A percentile compares a stretch with the other conserved stretches of the same genome.
These are phyloP conservation scores for Nibea albiflora DNA, from an alignment of 2,113 vertebrate species.

Conservation along the genomic window DNA sequence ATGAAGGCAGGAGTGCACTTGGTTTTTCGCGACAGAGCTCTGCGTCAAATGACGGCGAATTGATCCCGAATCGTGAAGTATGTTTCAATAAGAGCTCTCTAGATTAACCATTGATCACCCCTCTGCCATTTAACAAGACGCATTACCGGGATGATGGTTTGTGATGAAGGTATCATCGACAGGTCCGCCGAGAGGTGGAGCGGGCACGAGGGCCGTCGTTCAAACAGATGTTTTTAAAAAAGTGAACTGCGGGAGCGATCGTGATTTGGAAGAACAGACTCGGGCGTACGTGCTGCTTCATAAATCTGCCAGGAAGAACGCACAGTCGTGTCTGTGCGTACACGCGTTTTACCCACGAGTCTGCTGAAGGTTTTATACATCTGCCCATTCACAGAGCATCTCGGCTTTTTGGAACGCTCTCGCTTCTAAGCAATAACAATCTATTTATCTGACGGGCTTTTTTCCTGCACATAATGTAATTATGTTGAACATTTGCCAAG, in stretches of 20 bases:
- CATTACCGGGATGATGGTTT: too few relatives aligned
- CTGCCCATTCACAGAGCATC: conserved; percentile 59
- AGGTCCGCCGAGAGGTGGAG: too few relatives aligned
- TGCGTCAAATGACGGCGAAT: too few relatives aligned
- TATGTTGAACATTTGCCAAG: conserved; percentile 71
- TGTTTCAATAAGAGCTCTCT: too few relatives aligned
- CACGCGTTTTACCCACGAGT: background rate
- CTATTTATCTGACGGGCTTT: conserved; percentile 70
- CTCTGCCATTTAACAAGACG: too few relatives aligned
- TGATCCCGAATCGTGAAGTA: too few relatives aligned
- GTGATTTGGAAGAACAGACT: background rate
- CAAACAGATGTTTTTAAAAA: too few relatives aligned
- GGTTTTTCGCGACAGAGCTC: too few relatives aligned
- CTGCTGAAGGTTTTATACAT: background rate
- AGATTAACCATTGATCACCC: too few relatives aligned
- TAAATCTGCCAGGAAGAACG: background rate
- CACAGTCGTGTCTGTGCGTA: background rate
- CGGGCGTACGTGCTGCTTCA: background rate
- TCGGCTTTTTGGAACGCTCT: conserved; percentile 40
- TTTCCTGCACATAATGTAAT: conserved; percentile 73
- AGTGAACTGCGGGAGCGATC: background rate
- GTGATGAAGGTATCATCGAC: too few relatives aligned
- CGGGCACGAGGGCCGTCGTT: too few relatives aligned
- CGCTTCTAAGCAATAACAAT: conserved; percentile 52
- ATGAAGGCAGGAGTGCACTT: too few relatives aligned